Base-by-base conservation (phyloP, 2,797 vertebrate genomes). In the Smutsia temminckii region DNA sequence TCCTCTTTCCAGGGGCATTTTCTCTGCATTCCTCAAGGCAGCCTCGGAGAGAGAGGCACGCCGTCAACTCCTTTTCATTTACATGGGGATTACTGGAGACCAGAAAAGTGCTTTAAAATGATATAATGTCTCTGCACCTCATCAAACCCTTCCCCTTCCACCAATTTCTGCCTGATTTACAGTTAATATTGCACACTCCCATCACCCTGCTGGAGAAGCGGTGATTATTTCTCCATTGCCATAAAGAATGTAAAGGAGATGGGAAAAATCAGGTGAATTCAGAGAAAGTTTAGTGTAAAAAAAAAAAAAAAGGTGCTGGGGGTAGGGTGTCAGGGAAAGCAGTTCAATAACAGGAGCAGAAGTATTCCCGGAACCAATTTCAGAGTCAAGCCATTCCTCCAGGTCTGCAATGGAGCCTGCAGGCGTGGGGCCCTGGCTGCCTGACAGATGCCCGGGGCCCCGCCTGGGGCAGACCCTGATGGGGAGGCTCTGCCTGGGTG, bases 91-190 rank as follows among this genome's bases (percentile, higher is more conserved):
- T 98, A 97, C 96, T 97, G 98, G 97, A 98, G 98, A 98, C 97
- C 98, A 98, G 98, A 95, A 98, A 98, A 98, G 97, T 97, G 96
- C 98, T 98, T 98, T 98, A 97, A 98, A 98, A 98, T 98, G 98
- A 98, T 98, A 98, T 98, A 98, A 98, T 98, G 97, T 98, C 98
- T 98, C 97, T 98, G 98, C 97, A 97, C 97, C 98, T 98, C 98
- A 98, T 98, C 97, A 98, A 98, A 98, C 97, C 97, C 97, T 97
- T 98, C 97, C 95, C 97, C 97, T 98, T 97, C 97, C 95, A 98
- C 98, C 97, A 98, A 98, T 98, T 98, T 97, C 97, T 98, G 96
- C 97, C 97, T 98, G 98, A 98, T 98, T 98, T 98, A 98, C 98
- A 98, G 98, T 98, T 98, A 97, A 98, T 98, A 98, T 97, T 68